phyloP scores from a whole-genome alignment of 1,140 invertebrate species.

The Procambarus virginalis region DNA sequence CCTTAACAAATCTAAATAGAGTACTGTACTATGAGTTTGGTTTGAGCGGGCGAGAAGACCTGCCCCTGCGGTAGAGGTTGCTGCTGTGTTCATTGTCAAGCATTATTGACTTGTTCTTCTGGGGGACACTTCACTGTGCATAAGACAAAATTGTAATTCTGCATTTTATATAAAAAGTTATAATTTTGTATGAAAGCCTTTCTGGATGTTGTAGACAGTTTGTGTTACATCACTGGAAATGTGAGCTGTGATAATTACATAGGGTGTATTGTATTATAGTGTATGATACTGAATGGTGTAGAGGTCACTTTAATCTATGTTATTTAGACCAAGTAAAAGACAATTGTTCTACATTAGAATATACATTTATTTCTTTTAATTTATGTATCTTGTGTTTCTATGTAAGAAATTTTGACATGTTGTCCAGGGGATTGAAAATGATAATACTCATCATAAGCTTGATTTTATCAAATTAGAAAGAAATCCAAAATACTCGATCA shows the following conservation, averaged over 20 bases:
- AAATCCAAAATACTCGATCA: too few relatives aligned
- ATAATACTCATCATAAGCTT: too few relatives aligned
- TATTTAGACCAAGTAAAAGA: too few relatives aligned
- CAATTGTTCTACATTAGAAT: too few relatives aligned
- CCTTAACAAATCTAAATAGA: too few relatives aligned
- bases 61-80: not conserved
- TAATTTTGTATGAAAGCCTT: not conserved
- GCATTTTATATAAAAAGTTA: slow-evolving; percentile 1
- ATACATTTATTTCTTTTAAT: too few relatives aligned
- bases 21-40: too few relatives aligned
- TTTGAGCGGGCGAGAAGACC: too few relatives aligned
- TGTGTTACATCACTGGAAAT: not conserved
- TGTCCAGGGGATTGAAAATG: too few relatives aligned
- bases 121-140: not conserved
- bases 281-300: not conserved
- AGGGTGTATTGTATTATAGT: not conserved
- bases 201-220: not conserved
- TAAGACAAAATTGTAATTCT: not conserved
- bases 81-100: not conserved
- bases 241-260: not conserved
- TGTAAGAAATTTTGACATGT: too few relatives aligned
- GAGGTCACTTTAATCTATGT: not conserved
- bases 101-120: not conserved
- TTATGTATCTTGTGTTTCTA: too few relatives aligned
- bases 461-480: too few relatives aligned